Conservation (phyloP, 2,888 invertebrate genomes). For the Spatulosminthurus flaviceps region DNA sequence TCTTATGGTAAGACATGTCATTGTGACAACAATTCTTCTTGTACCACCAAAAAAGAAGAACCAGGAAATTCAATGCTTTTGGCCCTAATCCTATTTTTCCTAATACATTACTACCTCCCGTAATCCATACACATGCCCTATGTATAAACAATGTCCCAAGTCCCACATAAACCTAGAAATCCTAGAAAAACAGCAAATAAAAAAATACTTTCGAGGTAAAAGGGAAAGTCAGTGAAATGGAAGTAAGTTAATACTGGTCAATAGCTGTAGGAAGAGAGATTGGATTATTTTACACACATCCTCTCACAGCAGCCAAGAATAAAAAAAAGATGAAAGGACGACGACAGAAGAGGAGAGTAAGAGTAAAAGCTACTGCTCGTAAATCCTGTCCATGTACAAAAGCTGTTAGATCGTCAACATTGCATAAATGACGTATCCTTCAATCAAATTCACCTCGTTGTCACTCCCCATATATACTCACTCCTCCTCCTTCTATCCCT, state of each 20-base stretch:
- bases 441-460: constrained; percentile 4
- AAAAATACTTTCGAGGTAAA: neutral
- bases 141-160: too few relatives aligned
- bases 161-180: neutral
- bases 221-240: neutral
- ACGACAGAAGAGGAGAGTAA: neutral
- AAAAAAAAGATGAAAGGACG: neutral
- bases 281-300: neutral
- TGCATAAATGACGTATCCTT: neutral
- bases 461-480: neutral
- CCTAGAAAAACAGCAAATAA: neutral
- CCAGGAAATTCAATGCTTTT: too few relatives aligned
- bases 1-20: neutral
- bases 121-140: too few relatives aligned
- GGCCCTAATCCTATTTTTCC: too few relatives aligned
- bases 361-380: neutral
- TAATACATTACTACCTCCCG: too few relatives aligned
- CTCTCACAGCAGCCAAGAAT: too few relatives aligned
- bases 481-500: too few relatives aligned
- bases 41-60: too few relatives aligned
- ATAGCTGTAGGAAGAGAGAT: neutral
- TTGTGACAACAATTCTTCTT: too few relatives aligned
- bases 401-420: neutral
- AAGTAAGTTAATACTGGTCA: constrained; percentile 4
- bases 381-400: constrained; percentile 11